Evolutionary conservation across 2,797 vertebrate species (phyloP), one percentile per base, ranked within the genome.

Genomic region (Odontamblyopus lacepedii): DNA sequence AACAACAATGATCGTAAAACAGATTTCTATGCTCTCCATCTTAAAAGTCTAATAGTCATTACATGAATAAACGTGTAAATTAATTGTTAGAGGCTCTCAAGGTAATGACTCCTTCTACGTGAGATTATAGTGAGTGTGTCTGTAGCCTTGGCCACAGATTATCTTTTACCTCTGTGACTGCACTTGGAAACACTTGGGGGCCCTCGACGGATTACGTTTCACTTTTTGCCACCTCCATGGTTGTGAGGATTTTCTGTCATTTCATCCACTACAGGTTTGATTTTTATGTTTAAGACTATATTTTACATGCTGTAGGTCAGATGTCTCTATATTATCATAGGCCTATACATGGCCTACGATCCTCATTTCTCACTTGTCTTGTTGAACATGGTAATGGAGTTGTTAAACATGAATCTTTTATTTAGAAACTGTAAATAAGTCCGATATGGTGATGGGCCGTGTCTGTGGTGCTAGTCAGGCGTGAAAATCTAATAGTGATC

Each of bases 321-420:
- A 30, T 18, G 44, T 29, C 6, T 16, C 6, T 50, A 26, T 66
- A 51, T 51, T 48, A 48, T 48, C 44, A 48, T 48, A 48, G 7
- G 8, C 8, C 35, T 13, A 41, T 38, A 15, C 19, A 19, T 13
- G 35, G n/a, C 9, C 12, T 12, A 4, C 7, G 35, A 30, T 19
- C 8, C 9, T 29, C 27, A 64, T 59, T 76, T 62, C 57, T 61
- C 56, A 57, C 67, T 41, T 32, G 53, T 15, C 32, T 2, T 77
- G 78, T 81, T 73, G 27, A 77, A 78, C 78, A 72, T 69, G 74
- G 73, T 70, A 73, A 80, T 59, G 18, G 63, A 77, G 77, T 76
- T 78, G 84, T 85, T 75, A 51, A 71, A 63, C 76, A 81, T 89
- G 30, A 83, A 80, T 77, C 75, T 87, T 82, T 79, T 67, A 87